Base-by-base conservation (phyloP, 2,113 vertebrate species). In the Numenius arquata region DNA sequence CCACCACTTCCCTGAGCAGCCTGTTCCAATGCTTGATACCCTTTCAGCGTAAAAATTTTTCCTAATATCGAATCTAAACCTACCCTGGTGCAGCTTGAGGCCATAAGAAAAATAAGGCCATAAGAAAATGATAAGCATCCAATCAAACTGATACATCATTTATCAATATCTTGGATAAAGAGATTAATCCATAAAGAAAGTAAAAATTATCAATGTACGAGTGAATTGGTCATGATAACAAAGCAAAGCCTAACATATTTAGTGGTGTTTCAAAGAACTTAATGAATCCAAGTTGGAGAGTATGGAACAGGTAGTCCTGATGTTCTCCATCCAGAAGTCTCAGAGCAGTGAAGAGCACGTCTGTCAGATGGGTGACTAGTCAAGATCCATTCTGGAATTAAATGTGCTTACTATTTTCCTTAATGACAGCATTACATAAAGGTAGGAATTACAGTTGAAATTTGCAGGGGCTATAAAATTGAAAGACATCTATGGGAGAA, bases 121-220 rank as follows among this genome's bases (percentile, higher is more conserved):
- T 6, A 90, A 71, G 34, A 2, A 4, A 55, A 21, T 21, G 55
- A 72, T 17, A 32, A 79, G 14, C 81, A 68, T 40, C 59, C 17
- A 53, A 50, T 63, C 32, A 34, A 92, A 85, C 3, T 21, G n/a
- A 90, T 58, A 11, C 5, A 48, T 75, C 43, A 15, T 8, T 53
- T 74, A 45, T 26, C 1, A 14, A 0, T 17, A 38, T 13, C 32
- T 50, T 2, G 1, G n/a, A 74, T 22, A 56, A 40, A 89, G 23
- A 75, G 16, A 87, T n/a, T n/a, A 63, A 85, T 47, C 15, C 70
- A 81, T 55, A 38, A 81, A 65, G n/a, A 9, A n/a, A 81, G 65
- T 4, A 13, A 53, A 78, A 70, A 78, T 23, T 7, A 78, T 74
- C 50, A 47, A 40, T 36, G 9, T 38, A 38, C 1, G 8, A 81